Evolutionary conservation across 1,140 invertebrate genomes (phyloP), one percentile per base, ranked within the genome.

Genomic region (Myzus persicae): DNA sequence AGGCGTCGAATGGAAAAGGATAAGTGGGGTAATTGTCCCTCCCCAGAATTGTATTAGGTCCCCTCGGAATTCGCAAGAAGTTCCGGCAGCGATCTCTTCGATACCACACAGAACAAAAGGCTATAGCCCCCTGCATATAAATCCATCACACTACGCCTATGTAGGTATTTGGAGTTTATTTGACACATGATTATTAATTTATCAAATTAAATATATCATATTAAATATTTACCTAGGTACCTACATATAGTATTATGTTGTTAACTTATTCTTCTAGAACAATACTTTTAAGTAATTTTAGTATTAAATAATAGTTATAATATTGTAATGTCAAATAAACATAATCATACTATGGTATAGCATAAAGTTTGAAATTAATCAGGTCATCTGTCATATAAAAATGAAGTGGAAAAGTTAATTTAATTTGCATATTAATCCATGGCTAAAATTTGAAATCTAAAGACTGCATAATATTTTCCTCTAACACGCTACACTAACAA

Each of bases 401-500:
- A 51, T 48, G 3, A 40, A 84, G 40, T 84, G 26, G 22, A 40
- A 84, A 38, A 84, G 38, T 46, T 87, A 46, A 88, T 44, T 48
- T 36, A 46, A 88, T 88, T 36, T 48, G 31, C 85, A 48, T 22
- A 88, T 46, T 36, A 48, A 88, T 88, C 44, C 44, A 88, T 22
- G 36, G 9, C 8, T 22, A 22, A 48, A 20, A 20, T 87, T 46
- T 46, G 9, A 87, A 87, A 87, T 87, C 84, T 46, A 46, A 87
- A 46, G n/a, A 87, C 84, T 85, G 26, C 11, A 87, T 88, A 20
- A 88, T 88, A 44, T 88, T 88, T 88, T 48, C n/a, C 20, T 51
- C 20, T 22, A 48, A 88, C 87, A 88, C 87, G 87, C 46, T 24
- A 88, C n/a, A 88, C 36, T 51, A 88, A 88, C 87, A 24, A 88